phyloP scores from a whole-genome alignment of 2,888 invertebrate species.

The Caenorhabditis sp. region DNA sequence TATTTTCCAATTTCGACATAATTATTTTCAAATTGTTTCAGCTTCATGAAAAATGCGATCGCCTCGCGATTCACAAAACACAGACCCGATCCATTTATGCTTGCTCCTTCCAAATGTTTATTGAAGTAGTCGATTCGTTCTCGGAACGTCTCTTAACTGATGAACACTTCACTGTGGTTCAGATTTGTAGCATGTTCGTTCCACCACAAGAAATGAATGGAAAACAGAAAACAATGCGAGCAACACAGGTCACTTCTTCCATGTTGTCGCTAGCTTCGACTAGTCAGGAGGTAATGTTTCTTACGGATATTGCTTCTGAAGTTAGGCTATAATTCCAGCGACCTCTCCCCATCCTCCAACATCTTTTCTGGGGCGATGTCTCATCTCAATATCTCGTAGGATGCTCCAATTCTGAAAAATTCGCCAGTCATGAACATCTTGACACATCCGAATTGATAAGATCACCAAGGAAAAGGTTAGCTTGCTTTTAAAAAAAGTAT shows the following conservation, averaged over 20 bases:
- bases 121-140: constrained; percentile 48
- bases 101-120: constrained; percentile 48
- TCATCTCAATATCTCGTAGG: neutral
- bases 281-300: neutral
- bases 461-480: neutral
- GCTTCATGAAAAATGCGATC: constrained; percentile 51
- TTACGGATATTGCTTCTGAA: neutral
- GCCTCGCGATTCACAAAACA: constrained; percentile 46
- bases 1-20: neutral
- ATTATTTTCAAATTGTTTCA: constrained; percentile 11
- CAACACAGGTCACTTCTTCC: neutral
- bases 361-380: constrained; percentile 52
- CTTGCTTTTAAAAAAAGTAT: too few species aligned
- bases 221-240: neutral
- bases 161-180: constrained; percentile 27
- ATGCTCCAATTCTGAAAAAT: too few species aligned
- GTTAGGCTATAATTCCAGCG: too few species aligned
- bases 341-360: constrained; percentile 50
- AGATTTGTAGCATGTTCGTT: constrained; percentile 36
- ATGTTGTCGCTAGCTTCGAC: neutral
- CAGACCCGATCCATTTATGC: constrained; percentile 46
- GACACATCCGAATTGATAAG: constrained; percentile 14
- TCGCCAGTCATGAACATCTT: neutral
- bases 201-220: constrained; percentile 24
- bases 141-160: constrained; percentile 43